Evolutionary conservation across 1,140 invertebrate species (phyloP), one percentile per base, ranked within the genome.

Genomic region (Sitophilus oryzae): DNA sequence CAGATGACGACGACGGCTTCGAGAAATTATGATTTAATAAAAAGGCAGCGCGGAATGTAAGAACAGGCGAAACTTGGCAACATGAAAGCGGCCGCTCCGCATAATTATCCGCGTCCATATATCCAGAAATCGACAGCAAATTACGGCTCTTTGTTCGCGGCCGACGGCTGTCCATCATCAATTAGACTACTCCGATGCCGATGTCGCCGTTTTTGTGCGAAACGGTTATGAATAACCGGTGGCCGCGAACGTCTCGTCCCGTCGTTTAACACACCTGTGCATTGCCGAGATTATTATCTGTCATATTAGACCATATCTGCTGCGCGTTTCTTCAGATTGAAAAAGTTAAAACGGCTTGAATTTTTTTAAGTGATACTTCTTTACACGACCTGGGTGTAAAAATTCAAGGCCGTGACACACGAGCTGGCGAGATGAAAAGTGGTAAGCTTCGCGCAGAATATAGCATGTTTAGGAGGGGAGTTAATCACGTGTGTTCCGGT

Each of bases 111-210:
- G 62, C 61, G 62, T 66, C 62, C 63, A 64, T 64, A 67, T 67
- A 68, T 66, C 66, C 66, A 63, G 67, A 71, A 69, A 71, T 71
- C 63, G 67, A 67, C 67, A 70, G 68, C 69, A 71, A 71, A 71
- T 71, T 71, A 71, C 68, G 69, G 62, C 65, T 66, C 67, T 71
- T 71, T 71, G 69, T 71, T 56, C 60, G 49, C 51, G 50, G 52
- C 62, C 66, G 65, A 66, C 66, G 42, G 53, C 45, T 67, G 65
- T 70, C 44, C 64, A 68, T 71, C 69, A 71, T 71, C 67, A 69
- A 71, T 69, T 71, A 71, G 64, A 60, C 53, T 61, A 58, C 59
- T 51, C 61, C 44, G 60, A 54, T 10, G 14, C 25, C 11, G 5
- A 6, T 30, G 5, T 6, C 11, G 5, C 5, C 25, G 35, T 48